A percentile compares a stretch with the other conserved stretches of the same genome.
phyloP scores from a whole-genome alignment of 2,113 vertebrate genomes.

The Callionymus lyra region DNA sequence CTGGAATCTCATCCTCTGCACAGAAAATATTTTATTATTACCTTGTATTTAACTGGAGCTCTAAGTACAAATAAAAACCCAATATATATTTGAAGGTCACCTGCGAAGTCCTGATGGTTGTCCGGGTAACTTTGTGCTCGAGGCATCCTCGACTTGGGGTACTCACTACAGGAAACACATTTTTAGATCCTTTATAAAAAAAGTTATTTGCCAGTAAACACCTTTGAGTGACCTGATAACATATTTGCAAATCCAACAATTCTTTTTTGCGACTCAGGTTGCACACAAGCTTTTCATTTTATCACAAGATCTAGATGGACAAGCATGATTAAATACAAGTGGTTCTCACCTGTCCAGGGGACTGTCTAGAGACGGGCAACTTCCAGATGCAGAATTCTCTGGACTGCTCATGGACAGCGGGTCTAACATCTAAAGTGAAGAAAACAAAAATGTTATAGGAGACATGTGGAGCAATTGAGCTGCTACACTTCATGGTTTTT shows the following conservation, averaged over 20 bases:
- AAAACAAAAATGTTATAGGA: neutral
- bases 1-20: conserved; percentile 87
- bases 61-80: too few species aligned
- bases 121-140: conserved; percentile 97
- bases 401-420: conserved; percentile 95
- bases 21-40: neutral
- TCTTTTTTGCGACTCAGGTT: too few species aligned
- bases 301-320: too few species aligned
- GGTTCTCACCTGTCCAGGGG: conserved; percentile 87
- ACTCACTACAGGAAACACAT: conserved; percentile 69
- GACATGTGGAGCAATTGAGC: too few species aligned
- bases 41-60: too few species aligned
- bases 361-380: conserved; percentile 97
- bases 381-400: conserved; percentile 97
- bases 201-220: too few species aligned
- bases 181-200: too few species aligned
- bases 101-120: conserved; percentile 97
- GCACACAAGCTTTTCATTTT: neutral
- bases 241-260: too few species aligned
- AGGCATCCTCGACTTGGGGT: conserved; percentile 92
- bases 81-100: conserved; percentile 47
- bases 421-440: conserved; percentile 85
- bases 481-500: too few species aligned
- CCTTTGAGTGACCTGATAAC: too few species aligned
- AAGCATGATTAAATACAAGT: too few species aligned